Percentiles rank a stretch among this genome's conserved stretches.
phyloP scores from a whole-genome alignment of 2,797 vertebrate species.

The Eulemur albifrons region DNA sequence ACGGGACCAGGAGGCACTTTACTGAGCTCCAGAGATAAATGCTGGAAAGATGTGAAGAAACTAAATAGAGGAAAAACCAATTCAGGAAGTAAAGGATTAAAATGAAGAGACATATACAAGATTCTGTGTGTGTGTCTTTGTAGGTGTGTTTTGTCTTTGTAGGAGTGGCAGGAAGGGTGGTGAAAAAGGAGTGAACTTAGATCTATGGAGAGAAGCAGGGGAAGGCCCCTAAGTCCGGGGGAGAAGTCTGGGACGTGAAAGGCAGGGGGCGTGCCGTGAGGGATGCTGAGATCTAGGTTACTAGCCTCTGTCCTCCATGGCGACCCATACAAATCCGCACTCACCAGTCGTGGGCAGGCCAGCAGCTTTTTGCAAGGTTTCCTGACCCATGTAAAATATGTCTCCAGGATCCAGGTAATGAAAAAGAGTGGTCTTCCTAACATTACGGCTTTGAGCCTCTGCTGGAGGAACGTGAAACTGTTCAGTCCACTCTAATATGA shows the following conservation, averaged over 20 bases:
- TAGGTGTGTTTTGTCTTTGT: background rate
- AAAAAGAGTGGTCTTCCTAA: background rate
- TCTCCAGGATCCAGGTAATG: background rate
- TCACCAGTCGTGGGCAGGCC: background rate
- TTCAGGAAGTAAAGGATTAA: background rate
- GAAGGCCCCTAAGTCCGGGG: background rate
- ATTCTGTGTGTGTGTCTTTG: background rate
- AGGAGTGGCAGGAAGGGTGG: background rate
- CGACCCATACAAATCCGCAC: background rate
- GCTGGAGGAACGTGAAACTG: background rate
- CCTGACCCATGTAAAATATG: background rate
- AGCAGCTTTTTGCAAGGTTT: background rate
- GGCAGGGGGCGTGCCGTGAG: background rate
- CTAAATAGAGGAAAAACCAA: background rate
- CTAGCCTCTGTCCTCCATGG: background rate
- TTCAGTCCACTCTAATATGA: background rate
- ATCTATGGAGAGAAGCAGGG: background rate
- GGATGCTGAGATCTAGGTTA: background rate
- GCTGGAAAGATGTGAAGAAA: constrained; percentile 4
- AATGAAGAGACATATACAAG: background rate
- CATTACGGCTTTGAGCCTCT: background rate
- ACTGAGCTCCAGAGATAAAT: background rate
- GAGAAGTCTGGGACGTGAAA: background rate
- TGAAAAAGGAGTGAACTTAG: background rate
- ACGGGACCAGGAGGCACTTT: background rate